A percentile compares a stretch with the other conserved stretches of the same genome.
These are phyloP conservation scores for Orthosia cruda DNA, from an alignment of 2,888 invertebrate genomes.

Conservation along the genomic window DNA sequence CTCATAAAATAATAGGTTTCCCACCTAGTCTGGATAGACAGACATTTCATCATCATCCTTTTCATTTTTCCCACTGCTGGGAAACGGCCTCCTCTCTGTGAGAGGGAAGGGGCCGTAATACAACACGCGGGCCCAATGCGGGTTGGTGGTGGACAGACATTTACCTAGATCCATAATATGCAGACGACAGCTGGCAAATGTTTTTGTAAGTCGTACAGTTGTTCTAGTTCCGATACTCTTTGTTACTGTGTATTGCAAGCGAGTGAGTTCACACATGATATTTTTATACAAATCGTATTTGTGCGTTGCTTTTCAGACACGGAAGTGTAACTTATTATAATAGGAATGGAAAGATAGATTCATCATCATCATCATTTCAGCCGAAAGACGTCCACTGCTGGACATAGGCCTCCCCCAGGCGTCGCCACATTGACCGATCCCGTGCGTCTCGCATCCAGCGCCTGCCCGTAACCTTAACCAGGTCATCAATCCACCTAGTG, in stretches of 20 bases:
- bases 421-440: no score
- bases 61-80: no score
- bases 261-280: not conserved
- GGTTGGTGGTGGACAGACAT: no score
- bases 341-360: not conserved
- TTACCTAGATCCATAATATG: slow-evolving; percentile 2
- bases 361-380: no score
- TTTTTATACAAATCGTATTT: not conserved
- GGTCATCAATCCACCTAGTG: no score
- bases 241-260: slow-evolving; percentile 3
- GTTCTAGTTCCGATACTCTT: not conserved
- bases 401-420: no score
- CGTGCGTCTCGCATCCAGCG: no score
- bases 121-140: no score
- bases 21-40: not conserved
- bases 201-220: slow-evolving; percentile 16
- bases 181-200: slow-evolving; percentile 35
- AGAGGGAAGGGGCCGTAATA: no score
- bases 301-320: not conserved
- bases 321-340: not conserved
- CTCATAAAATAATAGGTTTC: not conserved
- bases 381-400: no score
- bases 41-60: not conserved
- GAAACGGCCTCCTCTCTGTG: no score
- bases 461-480: no score